These are phyloP conservation scores for Silurus lanzhouensis DNA, from an alignment of 2,797 vertebrate species.

Conservation along the genomic window DNA sequence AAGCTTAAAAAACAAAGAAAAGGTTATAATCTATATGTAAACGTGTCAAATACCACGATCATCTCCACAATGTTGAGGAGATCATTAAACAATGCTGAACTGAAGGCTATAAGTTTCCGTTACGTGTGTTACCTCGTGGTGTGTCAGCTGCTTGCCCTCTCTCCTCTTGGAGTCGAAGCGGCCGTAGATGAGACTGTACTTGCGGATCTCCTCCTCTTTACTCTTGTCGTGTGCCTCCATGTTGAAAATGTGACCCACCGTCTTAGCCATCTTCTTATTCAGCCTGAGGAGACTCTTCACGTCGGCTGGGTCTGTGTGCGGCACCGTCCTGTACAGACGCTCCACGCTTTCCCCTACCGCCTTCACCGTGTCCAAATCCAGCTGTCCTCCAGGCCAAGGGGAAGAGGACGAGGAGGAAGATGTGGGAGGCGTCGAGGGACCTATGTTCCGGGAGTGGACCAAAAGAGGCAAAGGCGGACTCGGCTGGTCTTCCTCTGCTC, in stretches of 20 bases:
- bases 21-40: background rate
- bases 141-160: conserved; percentile 92
- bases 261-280: conserved; percentile 94
- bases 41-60: background rate
- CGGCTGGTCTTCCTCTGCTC: conserved; percentile 79
- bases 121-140: conserved; percentile 84
- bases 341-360: conserved; percentile 89
- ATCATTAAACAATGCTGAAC: background rate
- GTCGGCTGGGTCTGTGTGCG: conserved; percentile 81
- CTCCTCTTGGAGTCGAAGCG: conserved; percentile 93
- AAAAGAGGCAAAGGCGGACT: conserved; percentile 66
- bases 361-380: conserved; percentile 84
- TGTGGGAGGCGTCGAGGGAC: conserved; percentile 69
- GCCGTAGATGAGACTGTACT: conserved; percentile 94
- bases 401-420: conserved; percentile 67
- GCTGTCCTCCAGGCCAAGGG: conserved; percentile 75
- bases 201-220: conserved; percentile 93
- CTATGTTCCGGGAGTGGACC: conserved; percentile 61
- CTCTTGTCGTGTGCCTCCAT: conserved; percentile 84
- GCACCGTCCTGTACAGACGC: conserved; percentile 84
- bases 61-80: background rate
- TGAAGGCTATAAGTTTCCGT: background rate
- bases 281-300: conserved; percentile 86
- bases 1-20: background rate
- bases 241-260: conserved; percentile 93